phyloP scores from a whole-genome alignment of 2,113 vertebrate species.

The Microtus montanus region DNA sequence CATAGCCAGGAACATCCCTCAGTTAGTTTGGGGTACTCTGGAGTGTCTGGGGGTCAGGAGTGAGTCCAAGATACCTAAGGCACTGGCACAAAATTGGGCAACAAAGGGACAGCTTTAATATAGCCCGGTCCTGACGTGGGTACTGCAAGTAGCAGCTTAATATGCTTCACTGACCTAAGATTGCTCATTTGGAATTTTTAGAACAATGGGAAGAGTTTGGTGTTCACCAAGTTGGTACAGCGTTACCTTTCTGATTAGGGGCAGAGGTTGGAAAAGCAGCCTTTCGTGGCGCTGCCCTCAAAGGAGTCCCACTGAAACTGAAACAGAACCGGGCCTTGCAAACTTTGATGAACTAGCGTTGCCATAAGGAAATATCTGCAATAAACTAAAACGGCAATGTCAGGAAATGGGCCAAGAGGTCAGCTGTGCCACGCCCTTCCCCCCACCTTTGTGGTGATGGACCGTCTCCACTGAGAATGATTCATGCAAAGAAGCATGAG shows the following conservation, averaged over 20 bases:
- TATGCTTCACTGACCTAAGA: neutral
- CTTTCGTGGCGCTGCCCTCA: neutral
- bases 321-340: conserved; percentile 43
- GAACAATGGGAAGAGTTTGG: neutral
- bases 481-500: conserved; percentile 36
- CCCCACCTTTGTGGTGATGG: conserved; percentile 68
- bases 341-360: conserved; percentile 53
- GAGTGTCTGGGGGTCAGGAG: neutral
- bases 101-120: neutral
- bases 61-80: neutral
- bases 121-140: neutral
- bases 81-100: neutral
- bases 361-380: conserved; percentile 64
- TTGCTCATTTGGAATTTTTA: neutral
- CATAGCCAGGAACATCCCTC: neutral
- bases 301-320: neutral
- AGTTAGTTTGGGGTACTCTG: neutral
- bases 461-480: conserved; percentile 71
- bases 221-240: neutral
- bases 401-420: conserved; percentile 77
- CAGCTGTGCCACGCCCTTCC: conserved; percentile 5
- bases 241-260: neutral
- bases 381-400: conserved; percentile 65
- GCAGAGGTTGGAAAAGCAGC: conserved; percentile 10
- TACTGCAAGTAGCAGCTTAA: neutral